These are phyloP conservation scores for Pseudococcus viburni DNA, from an alignment of 2,888 invertebrate species.

Conservation along the genomic window DNA sequence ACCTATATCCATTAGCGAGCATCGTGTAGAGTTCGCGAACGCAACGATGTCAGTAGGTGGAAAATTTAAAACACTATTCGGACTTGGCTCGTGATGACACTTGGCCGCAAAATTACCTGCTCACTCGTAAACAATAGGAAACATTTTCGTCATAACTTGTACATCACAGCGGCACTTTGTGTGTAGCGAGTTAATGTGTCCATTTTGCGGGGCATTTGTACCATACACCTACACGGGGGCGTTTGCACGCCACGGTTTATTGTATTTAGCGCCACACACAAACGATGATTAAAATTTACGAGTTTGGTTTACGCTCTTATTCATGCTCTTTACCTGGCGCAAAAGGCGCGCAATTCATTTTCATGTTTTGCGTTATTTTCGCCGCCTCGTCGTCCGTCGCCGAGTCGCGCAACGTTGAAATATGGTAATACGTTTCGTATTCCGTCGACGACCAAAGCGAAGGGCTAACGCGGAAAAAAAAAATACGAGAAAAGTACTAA, in stretches of 20 bases:
- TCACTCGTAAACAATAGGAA: conserved; percentile 50
- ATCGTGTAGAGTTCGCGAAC: too few relatives aligned
- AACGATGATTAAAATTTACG: conserved; percentile 57
- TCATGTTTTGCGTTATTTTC: conserved; percentile 49
- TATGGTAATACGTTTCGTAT: conserved; percentile 37
- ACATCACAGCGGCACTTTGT: background rate
- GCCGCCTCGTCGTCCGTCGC: background rate
- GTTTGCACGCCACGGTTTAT: conserved; percentile 23
- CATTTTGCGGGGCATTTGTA: conserved; percentile 52
- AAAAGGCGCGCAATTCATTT: conserved; percentile 52
- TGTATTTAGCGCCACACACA: conserved; percentile 23
- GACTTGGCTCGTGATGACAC: conserved; percentile 27
- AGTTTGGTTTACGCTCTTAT: conserved; percentile 51
- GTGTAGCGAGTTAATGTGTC: conserved; percentile 48
- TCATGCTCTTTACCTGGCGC: conserved; percentile 32
- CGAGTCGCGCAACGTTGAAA: conserved; percentile 7
- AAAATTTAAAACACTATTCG: conserved; percentile 35
- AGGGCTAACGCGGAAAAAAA: background rate
- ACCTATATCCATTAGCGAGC: background rate
- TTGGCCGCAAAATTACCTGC: conserved; percentile 45
- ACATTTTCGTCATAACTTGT: conserved; percentile 48
- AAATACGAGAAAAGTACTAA: conserved; percentile 23
- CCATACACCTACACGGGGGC: background rate
- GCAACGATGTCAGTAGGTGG: background rate
- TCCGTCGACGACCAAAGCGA: background rate